Evolutionary conservation across 2,797 vertebrate genomes (phyloP).

Genomic region (Siniperca undulata): DNA sequence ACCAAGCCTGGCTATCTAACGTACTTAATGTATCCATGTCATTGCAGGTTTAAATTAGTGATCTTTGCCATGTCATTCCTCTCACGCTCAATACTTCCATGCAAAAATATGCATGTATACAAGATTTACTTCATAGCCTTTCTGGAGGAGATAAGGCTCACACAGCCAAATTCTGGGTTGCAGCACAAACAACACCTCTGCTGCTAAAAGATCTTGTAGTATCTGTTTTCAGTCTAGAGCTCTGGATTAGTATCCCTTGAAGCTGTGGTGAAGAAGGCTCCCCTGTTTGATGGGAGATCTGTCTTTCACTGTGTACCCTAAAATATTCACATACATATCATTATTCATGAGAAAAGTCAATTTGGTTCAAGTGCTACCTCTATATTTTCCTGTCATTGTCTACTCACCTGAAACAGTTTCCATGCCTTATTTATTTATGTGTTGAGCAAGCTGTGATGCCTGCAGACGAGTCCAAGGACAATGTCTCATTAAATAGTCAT

Average conservation of each 20-base stretch:
- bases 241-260: constrained; percentile 10
- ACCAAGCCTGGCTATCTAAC: background rate
- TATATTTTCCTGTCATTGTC: constrained; percentile 64
- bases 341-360: constrained; percentile 76
- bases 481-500: constrained; percentile 70
- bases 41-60: background rate
- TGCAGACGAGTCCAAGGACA: constrained; percentile 70
- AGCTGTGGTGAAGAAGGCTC: constrained; percentile 39
- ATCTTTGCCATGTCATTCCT: background rate
- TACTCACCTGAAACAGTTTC: constrained; percentile 53
- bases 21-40: background rate
- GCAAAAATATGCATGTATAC: background rate
- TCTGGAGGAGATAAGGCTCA: background rate
- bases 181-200: constrained; percentile 13
- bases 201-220: background rate
- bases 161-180: background rate
- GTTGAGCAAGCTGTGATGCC: constrained; percentile 56
- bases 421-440: constrained; percentile 66
- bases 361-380: constrained; percentile 68
- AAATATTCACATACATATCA: constrained; percentile 68
- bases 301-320: constrained; percentile 47
- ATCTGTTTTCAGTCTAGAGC: background rate
- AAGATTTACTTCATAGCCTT: background rate
- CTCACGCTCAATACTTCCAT: background rate
- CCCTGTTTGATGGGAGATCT: constrained; percentile 57